A percentile compares a stretch with the other conserved stretches of the same genome.
Conservation (phyloP, 2,113 vertebrate species). For the Machaerirhynchus nigripectus region DNA sequence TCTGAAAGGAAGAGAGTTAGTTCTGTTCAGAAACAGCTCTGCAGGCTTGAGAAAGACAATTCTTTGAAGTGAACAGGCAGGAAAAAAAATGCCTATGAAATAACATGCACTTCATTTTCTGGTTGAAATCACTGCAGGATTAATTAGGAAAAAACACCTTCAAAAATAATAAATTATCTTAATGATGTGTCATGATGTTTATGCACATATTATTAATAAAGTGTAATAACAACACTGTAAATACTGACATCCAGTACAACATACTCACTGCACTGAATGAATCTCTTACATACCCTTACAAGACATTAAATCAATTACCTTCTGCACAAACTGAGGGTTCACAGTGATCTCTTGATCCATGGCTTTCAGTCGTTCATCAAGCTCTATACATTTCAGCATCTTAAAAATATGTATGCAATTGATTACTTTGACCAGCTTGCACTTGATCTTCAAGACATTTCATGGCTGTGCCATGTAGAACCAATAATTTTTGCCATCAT, state of each 20-base stretch:
- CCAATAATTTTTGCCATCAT: background rate
- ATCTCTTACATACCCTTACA: background rate
- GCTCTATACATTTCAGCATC: constrained; percentile 99
- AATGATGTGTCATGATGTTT: background rate
- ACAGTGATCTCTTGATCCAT: constrained; percentile 99
- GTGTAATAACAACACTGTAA: background rate
- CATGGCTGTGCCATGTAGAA: fast-evolving
- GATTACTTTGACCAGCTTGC: background rate
- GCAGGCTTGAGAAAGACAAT: background rate
- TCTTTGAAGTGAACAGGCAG: background rate
- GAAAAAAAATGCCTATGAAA: background rate
- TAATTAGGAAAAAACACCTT: background rate
- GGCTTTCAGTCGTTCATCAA: constrained; percentile 98
- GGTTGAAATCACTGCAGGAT: background rate
- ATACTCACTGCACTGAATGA: background rate
- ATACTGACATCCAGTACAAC: background rate
- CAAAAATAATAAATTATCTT: background rate
- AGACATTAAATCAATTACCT: constrained; percentile 75
- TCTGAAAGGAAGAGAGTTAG: constrained; percentile 74
- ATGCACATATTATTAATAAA: background rate
- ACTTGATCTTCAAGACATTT: background rate
- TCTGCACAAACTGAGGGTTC: constrained; percentile 99
- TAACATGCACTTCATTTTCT: background rate
- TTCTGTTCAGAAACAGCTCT: background rate
- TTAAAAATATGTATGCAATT: constrained; percentile 41